phyloP scores from a whole-genome alignment of 2,113 vertebrate species.

The Ciconia stormi region DNA sequence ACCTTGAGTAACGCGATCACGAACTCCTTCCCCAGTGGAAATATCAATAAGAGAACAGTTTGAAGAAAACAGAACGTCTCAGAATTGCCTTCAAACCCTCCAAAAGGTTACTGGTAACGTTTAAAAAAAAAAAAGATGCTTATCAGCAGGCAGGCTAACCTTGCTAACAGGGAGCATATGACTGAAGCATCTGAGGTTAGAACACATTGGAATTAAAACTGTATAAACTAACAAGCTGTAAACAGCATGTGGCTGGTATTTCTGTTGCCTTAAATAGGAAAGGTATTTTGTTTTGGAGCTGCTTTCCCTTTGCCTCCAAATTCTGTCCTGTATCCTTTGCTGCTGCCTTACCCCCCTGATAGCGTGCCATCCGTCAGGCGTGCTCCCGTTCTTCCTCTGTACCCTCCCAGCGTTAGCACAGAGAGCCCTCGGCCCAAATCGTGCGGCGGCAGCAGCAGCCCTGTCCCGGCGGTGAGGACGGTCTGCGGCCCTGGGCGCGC shows the following conservation, averaged over 20 bases:
- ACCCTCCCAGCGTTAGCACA: accelerated
- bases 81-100: background rate
- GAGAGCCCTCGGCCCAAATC: background rate
- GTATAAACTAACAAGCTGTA: background rate
- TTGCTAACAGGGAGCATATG: background rate
- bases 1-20: accelerated
- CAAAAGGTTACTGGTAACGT: background rate
- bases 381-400: accelerated
- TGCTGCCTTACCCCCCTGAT: too few relatives aligned
- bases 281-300: background rate
- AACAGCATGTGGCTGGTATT: background rate
- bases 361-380: accelerated
- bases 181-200: background rate
- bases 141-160: background rate
- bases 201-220: background rate
- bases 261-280: background rate
- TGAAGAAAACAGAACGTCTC: background rate
- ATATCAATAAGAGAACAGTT: background rate
- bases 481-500: background rate
- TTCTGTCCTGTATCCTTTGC: background rate
- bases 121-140: background rate
- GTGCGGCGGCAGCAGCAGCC: accelerated
- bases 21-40: background rate
- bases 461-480: accelerated
- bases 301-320: background rate